Evolutionary conservation across 2,797 vertebrate genomes (phyloP), one percentile per base, ranked within the genome.

Genomic region (Sciurus vulgaris): DNA sequence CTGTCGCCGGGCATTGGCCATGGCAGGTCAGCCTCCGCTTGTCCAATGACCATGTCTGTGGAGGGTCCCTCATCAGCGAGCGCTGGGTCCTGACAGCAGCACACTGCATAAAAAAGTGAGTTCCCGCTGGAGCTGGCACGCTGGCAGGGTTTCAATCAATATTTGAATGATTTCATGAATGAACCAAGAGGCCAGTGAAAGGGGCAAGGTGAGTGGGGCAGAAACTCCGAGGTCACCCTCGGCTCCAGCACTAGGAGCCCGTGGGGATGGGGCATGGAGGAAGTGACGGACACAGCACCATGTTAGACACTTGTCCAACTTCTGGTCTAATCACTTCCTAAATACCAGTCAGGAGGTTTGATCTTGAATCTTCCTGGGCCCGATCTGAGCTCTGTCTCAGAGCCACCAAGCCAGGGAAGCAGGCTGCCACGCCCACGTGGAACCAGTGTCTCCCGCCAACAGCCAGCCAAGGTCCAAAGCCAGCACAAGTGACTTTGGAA

Each of bases 61-160:
- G 96, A 69, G 94, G 89, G 11, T 93, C 93, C 69, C 94, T 97
- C 74, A 13, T 97, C 92, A 86, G 51, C 33, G 76, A 95, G 9
- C 24, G 18, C 13, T 97, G 94, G 96, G 92, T 96, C 41, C 61
- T 94, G 70, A 97, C 94, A 0, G 94, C 94, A 30, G 96, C 96
- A 89, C 96, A 95, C 94, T 96, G 95, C 61, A 0, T 96, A 33
- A 0, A 61, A 35, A 7, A 0, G 83, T 95, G 86, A 97, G 96
- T 93, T 49, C 81, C 81, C 38, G 13, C 6, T 2, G 30, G 28
- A 59, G 35, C 77, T 20, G 26, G 24, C 67, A 87, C 10, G 1
- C 2, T 17, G 51, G 56, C 26, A 88, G 35, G 49, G 61, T 77
- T 47, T 95, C 67, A 9, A 4, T n/a, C 65, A 94, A 59, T 61